Evolutionary conservation across 1,140 invertebrate species (phyloP), one percentile per base, ranked within the genome.

Genomic region (Halictus rubicundus): DNA sequence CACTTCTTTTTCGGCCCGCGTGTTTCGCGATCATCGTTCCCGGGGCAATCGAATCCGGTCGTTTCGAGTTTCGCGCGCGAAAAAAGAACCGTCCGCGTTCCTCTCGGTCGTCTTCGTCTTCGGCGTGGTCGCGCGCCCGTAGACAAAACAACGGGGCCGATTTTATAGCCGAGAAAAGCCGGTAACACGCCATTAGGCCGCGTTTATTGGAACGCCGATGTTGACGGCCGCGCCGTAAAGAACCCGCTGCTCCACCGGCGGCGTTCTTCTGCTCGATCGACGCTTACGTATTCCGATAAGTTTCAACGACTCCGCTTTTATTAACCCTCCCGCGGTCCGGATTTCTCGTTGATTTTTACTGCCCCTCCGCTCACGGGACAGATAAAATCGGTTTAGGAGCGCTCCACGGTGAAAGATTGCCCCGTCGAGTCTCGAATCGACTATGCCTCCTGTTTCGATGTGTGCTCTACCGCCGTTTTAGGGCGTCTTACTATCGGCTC

Each of bases 121-220:
- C 25, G 14, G 39, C 9, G 37, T 10, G 4, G 42, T 23, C 37
- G 52, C 19, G 71, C 16, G 4, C 23, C 12, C 63, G 73, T 68
- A 76, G 73, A 76, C 73, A 46, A 68, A 76, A 76, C 64, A 76
- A 37, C 21, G 8, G n/a, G 71, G 39, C 19, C 64, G 21, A 69
- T 60, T 76, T 76, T 46, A 76, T 76, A 19, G 74, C 8, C 21
- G n/a, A 2, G 63, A 37, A 73, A 75, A 66, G 52, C 49, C 73
- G 23, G 64, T 76, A 76, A 76, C 72, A 49, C 74, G 65, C 52
- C 65, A 68, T 76, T 68, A 76, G 65, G 37, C 54, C 37, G 73
- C 52, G 73, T 37, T 68, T 76, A 76, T 68, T 68, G 73, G 54
- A 68, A 25, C 37, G 32, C 52, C 54, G 25, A 46, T 25, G 73